Evolutionary conservation across 2,113 vertebrate species (phyloP).

Genomic region (Stercorarius parasiticus): DNA sequence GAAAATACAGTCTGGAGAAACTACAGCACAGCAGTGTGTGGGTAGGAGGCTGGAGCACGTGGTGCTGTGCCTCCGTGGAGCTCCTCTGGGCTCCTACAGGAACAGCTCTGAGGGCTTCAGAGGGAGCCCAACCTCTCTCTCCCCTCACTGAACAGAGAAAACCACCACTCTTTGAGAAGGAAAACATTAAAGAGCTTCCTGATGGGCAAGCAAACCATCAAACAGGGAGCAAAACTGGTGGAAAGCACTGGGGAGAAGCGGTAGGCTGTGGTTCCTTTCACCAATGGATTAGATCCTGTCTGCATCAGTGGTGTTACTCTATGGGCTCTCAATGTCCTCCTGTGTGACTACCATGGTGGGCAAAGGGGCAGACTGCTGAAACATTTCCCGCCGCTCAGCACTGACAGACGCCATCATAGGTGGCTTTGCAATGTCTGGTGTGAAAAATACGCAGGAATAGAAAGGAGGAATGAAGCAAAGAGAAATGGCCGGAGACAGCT

Average conservation of each 20-base stretch:
- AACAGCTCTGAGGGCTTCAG: not conserved
- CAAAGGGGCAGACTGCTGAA: not conserved
- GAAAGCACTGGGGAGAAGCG: not conserved
- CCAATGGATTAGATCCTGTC: rapidly evolving
- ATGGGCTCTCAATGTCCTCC: not conserved
- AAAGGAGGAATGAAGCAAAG: not conserved
- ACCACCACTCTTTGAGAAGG: not conserved
- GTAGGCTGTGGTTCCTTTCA: not conserved
- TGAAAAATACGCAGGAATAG: not conserved
- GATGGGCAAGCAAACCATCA: not conserved
- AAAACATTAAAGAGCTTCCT: not conserved
- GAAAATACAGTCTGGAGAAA: not conserved
- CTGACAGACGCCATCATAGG: not conserved
- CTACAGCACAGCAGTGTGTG: not conserved
- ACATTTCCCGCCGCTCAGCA: not conserved
- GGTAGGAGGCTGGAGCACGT: not conserved
- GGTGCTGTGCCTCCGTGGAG: not conserved
- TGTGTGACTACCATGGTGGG: not conserved
- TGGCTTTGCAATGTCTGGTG: not conserved
- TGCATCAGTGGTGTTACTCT: no score
- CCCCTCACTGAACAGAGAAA: not conserved
- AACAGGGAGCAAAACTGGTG: not conserved
- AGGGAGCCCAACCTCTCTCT: not conserved
- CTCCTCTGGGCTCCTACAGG: not conserved
- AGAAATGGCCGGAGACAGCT: not conserved